Base-by-base conservation (phyloP, 2,888 invertebrate genomes). In the Heliconius ethilla region DNA sequence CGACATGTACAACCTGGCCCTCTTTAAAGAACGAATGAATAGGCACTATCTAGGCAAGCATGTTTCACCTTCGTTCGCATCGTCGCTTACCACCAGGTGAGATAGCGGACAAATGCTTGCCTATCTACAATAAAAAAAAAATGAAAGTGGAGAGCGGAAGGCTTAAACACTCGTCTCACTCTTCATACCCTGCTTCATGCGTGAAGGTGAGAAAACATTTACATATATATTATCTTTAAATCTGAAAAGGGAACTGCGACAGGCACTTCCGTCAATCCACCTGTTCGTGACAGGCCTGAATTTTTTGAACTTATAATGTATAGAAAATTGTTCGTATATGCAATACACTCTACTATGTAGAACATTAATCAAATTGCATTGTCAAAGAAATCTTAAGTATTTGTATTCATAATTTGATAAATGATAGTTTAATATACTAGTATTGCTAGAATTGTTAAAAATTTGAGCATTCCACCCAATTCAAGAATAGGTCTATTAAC, bases 151-250 rank as follows among this genome's bases (percentile, higher is more conserved):
- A 5, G 45, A 45, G 22, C 51, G 18, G 22, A 51, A 6, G 18
- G 18, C 22, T 18, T 51, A 7, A 27, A 51, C 51, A 51, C 51
- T 51, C 6, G n/a, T n/a, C 45, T 18, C 15, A 15, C 45, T 45
- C 15, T 45, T 2, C 45, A 15, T 45, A 45, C 6, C 5, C 45
- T 15, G 15, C 18, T 45, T 18, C 45, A 18, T 9, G 7, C 22
- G 51, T 51, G 7, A 18, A 51, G 51, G 18, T 2, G 18, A 6
- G 2, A 51, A 7, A 51, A 51, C 18, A 27, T 10, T 25, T 9
- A n/a, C n/a, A n/a, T n/a, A 25, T 67, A 37, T 69, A 40, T 69
- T 25, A 69, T 69, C 25, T 69, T 40, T 69, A 40, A 40, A 69
- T 27, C 18, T 69, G 40, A 25, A 69, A 69, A 40, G 11, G 40